A percentile compares a stretch with the other conserved stretches of the same genome.
These are phyloP conservation scores for Lucilia cuprina DNA, from an alignment of 1,140 invertebrate species.

Conservation along the genomic window DNA sequence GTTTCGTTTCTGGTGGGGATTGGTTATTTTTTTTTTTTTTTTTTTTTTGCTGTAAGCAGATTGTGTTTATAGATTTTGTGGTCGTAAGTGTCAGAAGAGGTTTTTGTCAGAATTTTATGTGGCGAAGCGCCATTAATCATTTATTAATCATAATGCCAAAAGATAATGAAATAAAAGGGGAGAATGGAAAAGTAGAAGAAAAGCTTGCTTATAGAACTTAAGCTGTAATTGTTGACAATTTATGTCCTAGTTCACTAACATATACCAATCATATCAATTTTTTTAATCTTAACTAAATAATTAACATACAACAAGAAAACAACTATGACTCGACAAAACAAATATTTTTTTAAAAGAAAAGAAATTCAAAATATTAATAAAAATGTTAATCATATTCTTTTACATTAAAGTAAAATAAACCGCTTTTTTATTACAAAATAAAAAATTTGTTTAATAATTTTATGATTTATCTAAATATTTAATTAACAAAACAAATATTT, in stretches of 20 bases:
- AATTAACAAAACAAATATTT: slow-evolving; percentile 9
- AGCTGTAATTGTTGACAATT: too few species aligned
- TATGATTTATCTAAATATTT: not conserved
- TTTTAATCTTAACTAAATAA: not conserved
- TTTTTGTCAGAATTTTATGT: not conserved
- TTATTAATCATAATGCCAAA: slow-evolving; percentile 28
- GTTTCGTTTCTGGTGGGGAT: not conserved
- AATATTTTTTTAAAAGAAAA: not conserved
- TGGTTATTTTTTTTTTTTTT: too few species aligned
- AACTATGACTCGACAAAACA: not conserved
- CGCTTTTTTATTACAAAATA: not conserved
- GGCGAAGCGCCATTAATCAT: slow-evolving; percentile 31
- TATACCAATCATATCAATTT: not conserved
- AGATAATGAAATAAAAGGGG: not conserved
- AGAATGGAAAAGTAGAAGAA: too few species aligned
- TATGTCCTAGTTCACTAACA: too few species aligned
- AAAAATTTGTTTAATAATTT: not conserved
- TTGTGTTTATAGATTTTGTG: not conserved
- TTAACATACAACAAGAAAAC: not conserved
- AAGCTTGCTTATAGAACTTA: too few species aligned
- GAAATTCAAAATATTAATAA: not conserved
- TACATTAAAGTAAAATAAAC: not conserved
- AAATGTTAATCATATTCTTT: not conserved
- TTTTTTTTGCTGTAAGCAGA: not conserved
- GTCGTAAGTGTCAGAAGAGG: not conserved